Conservation (phyloP, 2,797 vertebrate genomes). For the Eulemur albifrons region DNA sequence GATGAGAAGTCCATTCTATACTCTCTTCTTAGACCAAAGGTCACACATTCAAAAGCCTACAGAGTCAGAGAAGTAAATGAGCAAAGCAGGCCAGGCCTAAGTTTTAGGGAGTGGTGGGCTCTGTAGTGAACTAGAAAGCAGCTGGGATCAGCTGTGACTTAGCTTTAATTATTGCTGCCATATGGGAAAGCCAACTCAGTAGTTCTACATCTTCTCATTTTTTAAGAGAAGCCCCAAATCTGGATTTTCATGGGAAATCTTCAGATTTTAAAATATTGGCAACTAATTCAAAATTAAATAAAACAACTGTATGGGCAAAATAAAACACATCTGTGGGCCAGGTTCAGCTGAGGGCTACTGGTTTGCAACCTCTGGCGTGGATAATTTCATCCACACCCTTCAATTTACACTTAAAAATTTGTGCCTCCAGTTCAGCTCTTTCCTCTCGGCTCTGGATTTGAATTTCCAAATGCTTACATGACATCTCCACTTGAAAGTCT, state of each 20-base stretch:
- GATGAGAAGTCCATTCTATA: slow-evolving; percentile 20
- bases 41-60: slow-evolving; percentile 24
- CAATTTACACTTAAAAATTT: slow-evolving; percentile 21
- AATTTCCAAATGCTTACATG: slow-evolving; percentile 12
- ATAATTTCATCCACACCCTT: background rate
- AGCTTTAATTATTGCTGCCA: slow-evolving; percentile 1
- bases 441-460: slow-evolving; percentile 10
- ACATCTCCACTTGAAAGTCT: background rate
- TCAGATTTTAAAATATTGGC: slow-evolving; percentile 35
- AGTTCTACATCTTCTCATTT: background rate
- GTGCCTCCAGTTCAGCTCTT: background rate
- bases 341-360: background rate
- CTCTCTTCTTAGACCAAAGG: background rate
- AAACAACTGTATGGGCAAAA: slow-evolving; percentile 28
- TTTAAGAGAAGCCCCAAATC: slow-evolving; percentile 13
- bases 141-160: slow-evolving; percentile 26
- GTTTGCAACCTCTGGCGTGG: background rate
- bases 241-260: slow-evolving; percentile 51
- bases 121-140: slow-evolving; percentile 40
- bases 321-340: slow-evolving; percentile 47
- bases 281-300: slow-evolving; percentile 53
- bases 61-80: slow-evolving; percentile 2
- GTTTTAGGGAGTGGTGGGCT: background rate
- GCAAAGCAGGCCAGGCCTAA: background rate
- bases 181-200: background rate